Evolutionary conservation across 2,888 invertebrate species (phyloP), one percentile per base, ranked within the genome.

Genomic region (Himalopsyche anomala): DNA sequence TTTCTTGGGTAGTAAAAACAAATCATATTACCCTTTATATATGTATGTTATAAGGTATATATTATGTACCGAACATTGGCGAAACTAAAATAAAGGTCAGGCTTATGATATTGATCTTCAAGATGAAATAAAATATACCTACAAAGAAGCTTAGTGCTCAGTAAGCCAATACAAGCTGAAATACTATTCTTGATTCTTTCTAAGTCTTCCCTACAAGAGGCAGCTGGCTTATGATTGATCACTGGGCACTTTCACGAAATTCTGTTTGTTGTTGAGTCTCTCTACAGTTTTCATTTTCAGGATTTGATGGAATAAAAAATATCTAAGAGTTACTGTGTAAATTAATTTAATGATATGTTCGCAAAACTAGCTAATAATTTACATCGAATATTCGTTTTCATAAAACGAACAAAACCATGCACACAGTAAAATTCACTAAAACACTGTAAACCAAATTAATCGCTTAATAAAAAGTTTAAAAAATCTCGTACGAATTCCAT

Each of bases 201-300:
- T 19, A 62, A 62, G 62, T 9, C 62, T 62, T 15, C 28, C 19
- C 62, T 62, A n/a, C 9, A 62, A 62, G 62, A 19, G 62, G 62
- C 62, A 62, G 62, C 62, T 28, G 62, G 62, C 19, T 62, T 62
- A 62, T 62, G 62, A 62, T 62, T 62, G 62, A 62, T 62, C 62
- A 28, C 62, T 62, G 56, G n/a, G n/a, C 56, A 56, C 56, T 56
- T 56, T 56, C n/a, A 56, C 56, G 45, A 56, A 56, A 56, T 56
- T 56, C 56, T n/a, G 56, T 17, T 56, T 56, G 56, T 56, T 56
- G 62, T 19, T 11, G 2, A 19, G 19, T 19, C 19, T 62, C 28
- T 5, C 5, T 28, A 11, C 3, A 62, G 51, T 15, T 51, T 51
- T 28, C 62, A 15, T 80, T 80, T 40, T 80, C 42, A 80, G 15